Conservation (phyloP, 2,797 vertebrate genomes). For the Phaenicophaeus curvirostris region DNA sequence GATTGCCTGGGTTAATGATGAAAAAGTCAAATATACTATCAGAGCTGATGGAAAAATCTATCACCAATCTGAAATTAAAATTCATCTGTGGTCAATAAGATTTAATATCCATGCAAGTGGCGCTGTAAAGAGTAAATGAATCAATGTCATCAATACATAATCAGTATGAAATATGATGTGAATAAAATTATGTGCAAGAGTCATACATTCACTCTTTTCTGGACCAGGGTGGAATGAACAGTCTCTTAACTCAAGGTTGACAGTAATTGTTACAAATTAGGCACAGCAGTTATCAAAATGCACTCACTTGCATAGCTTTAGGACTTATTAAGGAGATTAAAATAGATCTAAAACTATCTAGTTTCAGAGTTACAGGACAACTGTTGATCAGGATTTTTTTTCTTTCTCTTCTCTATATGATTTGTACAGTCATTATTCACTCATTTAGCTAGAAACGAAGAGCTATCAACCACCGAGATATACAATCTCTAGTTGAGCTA, state of each 20-base stretch:
- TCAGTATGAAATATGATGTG: constrained; percentile 91
- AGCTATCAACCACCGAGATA: constrained; percentile 48
- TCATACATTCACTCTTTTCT: constrained; percentile 85
- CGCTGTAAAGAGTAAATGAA: constrained; percentile 89
- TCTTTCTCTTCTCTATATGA: constrained; percentile 19
- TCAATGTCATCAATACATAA: constrained; percentile 93
- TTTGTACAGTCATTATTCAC: constrained; percentile 50
- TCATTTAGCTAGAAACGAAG: constrained; percentile 56
- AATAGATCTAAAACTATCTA: constrained; percentile 82
- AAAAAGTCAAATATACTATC: constrained; percentile 91
- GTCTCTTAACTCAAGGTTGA: constrained; percentile 86
- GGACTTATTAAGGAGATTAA: constrained; percentile 85
- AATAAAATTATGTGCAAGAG: constrained; percentile 86
- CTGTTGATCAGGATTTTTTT: constrained; percentile 76
- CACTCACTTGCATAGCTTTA: constrained; percentile 85
- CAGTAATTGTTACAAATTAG: constrained; percentile 93
- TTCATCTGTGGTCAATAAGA: constrained; percentile 93
- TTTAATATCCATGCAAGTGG: constrained; percentile 91
- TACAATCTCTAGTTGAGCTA: constrained; percentile 4
- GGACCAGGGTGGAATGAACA: constrained; percentile 83
- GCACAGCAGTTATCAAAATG: constrained; percentile 85
- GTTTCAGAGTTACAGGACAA: constrained; percentile 76
- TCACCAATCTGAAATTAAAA: constrained; percentile 94
- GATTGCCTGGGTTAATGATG: constrained; percentile 87
- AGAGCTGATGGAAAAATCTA: constrained; percentile 95